phyloP scores from a whole-genome alignment of 2,888 invertebrate genomes.

The Mantis religiosa region DNA sequence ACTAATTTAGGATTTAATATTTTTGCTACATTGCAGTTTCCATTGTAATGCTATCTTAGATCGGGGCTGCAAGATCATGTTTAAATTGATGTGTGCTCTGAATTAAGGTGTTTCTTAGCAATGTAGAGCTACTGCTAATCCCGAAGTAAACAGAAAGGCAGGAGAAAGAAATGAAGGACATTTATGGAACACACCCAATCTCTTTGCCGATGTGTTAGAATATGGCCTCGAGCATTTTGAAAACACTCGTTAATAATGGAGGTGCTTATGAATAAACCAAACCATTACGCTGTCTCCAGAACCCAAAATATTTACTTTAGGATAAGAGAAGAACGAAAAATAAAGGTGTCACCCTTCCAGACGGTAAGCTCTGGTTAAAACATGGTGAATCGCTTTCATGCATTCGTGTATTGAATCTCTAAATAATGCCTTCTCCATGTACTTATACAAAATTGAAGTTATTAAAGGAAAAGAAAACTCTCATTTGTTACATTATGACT shows the following conservation, averaged over 20 bases:
- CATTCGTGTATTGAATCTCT: too few relatives aligned
- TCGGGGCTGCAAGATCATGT: too few relatives aligned
- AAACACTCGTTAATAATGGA: background rate
- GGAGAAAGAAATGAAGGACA: background rate
- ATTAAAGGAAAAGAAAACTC: too few relatives aligned
- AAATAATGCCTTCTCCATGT: too few relatives aligned
- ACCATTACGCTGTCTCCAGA: background rate
- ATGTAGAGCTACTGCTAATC: background rate
- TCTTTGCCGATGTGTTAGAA: background rate
- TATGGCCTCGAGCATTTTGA: background rate
- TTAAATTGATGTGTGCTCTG: too few relatives aligned
- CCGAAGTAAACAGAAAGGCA: background rate
- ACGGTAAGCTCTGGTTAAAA: background rate
- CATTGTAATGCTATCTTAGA: too few relatives aligned
- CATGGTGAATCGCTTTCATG: background rate
- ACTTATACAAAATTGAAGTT: too few relatives aligned
- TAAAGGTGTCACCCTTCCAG: background rate
- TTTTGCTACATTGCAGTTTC: too few relatives aligned
- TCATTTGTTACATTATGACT: too few relatives aligned
- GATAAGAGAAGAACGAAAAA: background rate
- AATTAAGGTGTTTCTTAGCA: too few relatives aligned
- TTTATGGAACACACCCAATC: background rate
- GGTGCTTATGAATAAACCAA: background rate
- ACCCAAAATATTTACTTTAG: background rate
- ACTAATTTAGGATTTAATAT: too few relatives aligned